Evolutionary conservation across 2,113 vertebrate genomes (phyloP).

Genomic region (Agelaius tricolor): DNA sequence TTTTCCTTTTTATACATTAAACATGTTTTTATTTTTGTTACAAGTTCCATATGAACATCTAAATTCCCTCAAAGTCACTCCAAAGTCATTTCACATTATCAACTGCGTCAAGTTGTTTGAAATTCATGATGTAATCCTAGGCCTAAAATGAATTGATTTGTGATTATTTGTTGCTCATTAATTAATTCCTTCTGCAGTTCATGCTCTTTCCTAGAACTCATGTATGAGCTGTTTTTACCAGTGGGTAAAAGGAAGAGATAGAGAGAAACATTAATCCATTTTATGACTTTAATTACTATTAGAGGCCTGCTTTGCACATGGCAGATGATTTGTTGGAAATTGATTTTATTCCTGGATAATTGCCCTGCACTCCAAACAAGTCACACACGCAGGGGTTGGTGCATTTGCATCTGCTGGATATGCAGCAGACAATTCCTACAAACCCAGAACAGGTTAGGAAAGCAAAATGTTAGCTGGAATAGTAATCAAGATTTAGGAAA

Average conservation of each 20-base stretch:
- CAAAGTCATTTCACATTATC: neutral
- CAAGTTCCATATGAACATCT: neutral
- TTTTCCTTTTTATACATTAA: neutral
- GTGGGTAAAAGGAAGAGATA: neutral
- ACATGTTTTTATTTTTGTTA: neutral
- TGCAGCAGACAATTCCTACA: neutral
- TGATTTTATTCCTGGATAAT: slow-evolving; percentile 64
- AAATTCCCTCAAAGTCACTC: neutral
- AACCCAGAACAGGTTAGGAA: neutral
- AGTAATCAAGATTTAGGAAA: slow-evolving; percentile 36
- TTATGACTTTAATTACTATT: slow-evolving; percentile 56
- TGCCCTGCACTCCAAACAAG: slow-evolving; percentile 24
- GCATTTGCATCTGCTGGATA: slow-evolving; percentile 46
- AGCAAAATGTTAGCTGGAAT: slow-evolving; percentile 45
- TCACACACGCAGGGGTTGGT: neutral
- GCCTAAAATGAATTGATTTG: neutral
- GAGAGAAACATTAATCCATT: neutral
- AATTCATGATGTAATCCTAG: neutral
- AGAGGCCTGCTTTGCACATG: slow-evolving; percentile 25
- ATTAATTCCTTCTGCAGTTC: slow-evolving; percentile 25
- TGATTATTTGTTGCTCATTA: neutral
- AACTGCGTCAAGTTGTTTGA: neutral
- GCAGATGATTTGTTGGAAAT: slow-evolving; percentile 64
- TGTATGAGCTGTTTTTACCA: neutral
- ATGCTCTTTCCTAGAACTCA: neutral